A percentile compares a stretch with the other conserved stretches of the same genome.
These are phyloP conservation scores for Stratiolaelaps scimitus DNA, from an alignment of 1,140 invertebrate genomes.

Conservation along the genomic window DNA sequence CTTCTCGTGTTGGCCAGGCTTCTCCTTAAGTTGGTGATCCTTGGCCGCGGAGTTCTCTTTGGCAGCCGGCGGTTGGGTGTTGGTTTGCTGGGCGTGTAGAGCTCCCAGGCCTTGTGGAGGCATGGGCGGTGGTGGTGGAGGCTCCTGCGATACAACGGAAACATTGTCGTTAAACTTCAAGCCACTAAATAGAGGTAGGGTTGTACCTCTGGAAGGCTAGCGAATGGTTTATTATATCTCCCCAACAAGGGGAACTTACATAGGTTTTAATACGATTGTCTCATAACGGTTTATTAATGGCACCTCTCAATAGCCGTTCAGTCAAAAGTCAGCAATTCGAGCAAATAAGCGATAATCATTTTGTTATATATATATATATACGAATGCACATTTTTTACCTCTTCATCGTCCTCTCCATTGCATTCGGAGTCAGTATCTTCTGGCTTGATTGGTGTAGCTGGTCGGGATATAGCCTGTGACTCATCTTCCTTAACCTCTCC, in stretches of 20 bases:
- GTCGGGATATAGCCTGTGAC: conserved; percentile 6
- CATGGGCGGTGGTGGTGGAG: conserved; percentile 15
- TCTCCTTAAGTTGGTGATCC: too few relatives aligned
- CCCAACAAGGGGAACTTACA: too few relatives aligned
- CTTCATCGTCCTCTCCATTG: conserved; percentile 33
- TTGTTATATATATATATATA: conserved; percentile 39
- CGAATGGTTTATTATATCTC: too few relatives aligned
- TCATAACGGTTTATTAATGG: too few relatives aligned
- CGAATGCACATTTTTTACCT: conserved; percentile 35
- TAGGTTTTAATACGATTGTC: too few relatives aligned
- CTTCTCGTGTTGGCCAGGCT: not conserved
- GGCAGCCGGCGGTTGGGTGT: not conserved
- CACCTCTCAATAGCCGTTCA: too few relatives aligned
- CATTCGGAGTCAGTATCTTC: conserved; percentile 22
- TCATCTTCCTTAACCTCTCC: too few relatives aligned
- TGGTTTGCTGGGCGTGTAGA: conserved; percentile 11
- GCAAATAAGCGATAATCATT: too few relatives aligned
- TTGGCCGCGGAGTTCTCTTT: too few relatives aligned
- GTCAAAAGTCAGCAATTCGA: too few relatives aligned
- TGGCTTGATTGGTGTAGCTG: conserved; percentile 17
- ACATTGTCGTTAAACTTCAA: conserved; percentile 41
- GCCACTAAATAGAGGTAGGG: conserved; percentile 30
- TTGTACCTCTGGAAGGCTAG: conserved; percentile 30
- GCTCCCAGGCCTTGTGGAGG: conserved; percentile 25
- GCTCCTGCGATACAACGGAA: conserved; percentile 39